Base-by-base conservation (phyloP, 53 echinoderm and acorn worm species). In the Paracentrotus lividus region DNA sequence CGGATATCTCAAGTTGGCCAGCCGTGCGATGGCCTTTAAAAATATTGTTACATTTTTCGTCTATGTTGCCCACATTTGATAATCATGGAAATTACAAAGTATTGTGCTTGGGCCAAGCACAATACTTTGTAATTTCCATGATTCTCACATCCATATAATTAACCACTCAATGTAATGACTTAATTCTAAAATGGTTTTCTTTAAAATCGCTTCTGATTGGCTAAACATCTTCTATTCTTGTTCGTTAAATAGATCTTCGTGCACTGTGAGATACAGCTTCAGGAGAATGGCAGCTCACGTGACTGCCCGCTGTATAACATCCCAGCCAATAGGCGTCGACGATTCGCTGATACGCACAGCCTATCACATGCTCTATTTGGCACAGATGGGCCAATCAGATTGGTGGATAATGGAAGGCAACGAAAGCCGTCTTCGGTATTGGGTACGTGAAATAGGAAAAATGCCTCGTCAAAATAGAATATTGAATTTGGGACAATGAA, bases 331-430 rank as follows among this genome's bases (percentile, higher is more conserved):
- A 43, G 68, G 49, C 34, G 49, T 15, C 90, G 90, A n/a, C 90
- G 90, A 0, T 59, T 42, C 33, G 69, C 68, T 2, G 90, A 68
- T 47, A 67, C 68, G 29, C 26, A 49, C 34, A 68, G 90, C 45
- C 90, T 67, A 26, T 90, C 90, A 26, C 43, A 57, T 67, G 93
- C 93, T 14, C 93, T 93, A 86, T 85, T 94, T 5, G 94, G 94
- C 77, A 94, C 94, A 64, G 96, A 96, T 31, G 96, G 96, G 8
- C 96, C 96, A 72, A 96, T 96, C 66, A 93, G 93, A 94, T 90
- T 96, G 68, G 64, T 90, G 20, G 49, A 31, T 29, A 27, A 18
- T 8, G 6, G 15, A 10, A 14, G 29, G 33, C 33, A 61, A 24
- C 60, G 53, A 23, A 58, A 40, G 24, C 23, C 86, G 32, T 32